Percentiles rank a stretch among this genome's conserved stretches.
Evolutionary conservation across 2,797 vertebrate genomes (phyloP).

Genomic region (Peromyscus melanophrys): DNA sequence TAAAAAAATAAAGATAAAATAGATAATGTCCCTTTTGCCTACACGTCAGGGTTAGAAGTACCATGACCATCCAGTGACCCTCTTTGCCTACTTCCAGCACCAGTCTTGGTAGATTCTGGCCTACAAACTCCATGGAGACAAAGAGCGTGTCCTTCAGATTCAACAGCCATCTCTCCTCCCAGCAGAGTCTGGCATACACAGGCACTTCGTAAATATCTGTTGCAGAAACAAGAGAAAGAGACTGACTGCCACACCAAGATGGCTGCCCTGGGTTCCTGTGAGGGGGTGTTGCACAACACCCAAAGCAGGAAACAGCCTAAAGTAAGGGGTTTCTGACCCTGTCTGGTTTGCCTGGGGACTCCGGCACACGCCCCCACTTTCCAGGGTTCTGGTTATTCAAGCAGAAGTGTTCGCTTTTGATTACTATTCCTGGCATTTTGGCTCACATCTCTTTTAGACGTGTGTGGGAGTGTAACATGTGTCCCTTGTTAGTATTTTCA

Average conservation of each 20-base stretch:
- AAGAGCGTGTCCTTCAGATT: neutral
- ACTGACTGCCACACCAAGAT: neutral
- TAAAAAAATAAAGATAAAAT: neutral
- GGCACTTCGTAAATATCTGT: neutral
- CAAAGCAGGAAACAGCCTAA: neutral
- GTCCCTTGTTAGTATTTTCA: conserved; percentile 65
- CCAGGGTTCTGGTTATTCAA: neutral
- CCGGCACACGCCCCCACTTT: neutral
- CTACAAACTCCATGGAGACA: neutral
- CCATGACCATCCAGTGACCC: neutral
- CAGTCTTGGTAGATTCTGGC: neutral
- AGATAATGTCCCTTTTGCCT: neutral
- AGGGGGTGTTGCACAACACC: neutral
- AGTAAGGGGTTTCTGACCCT: neutral
- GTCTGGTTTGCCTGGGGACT: neutral
- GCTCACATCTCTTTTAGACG: conserved; percentile 35
- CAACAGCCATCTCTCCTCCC: neutral
- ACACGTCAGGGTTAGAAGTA: neutral
- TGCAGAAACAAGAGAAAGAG: conserved; percentile 47
- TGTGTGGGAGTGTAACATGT: conserved; percentile 46
- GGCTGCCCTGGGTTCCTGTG: neutral
- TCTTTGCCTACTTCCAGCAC: neutral
- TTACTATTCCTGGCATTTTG: conserved; percentile 26
- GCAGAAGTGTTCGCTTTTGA: neutral
- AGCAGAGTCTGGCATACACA: neutral